Percentiles rank a stretch among this genome's conserved stretches.
Conservation (phyloP, 2,113 vertebrate species). For the Plecotus auritus region DNA sequence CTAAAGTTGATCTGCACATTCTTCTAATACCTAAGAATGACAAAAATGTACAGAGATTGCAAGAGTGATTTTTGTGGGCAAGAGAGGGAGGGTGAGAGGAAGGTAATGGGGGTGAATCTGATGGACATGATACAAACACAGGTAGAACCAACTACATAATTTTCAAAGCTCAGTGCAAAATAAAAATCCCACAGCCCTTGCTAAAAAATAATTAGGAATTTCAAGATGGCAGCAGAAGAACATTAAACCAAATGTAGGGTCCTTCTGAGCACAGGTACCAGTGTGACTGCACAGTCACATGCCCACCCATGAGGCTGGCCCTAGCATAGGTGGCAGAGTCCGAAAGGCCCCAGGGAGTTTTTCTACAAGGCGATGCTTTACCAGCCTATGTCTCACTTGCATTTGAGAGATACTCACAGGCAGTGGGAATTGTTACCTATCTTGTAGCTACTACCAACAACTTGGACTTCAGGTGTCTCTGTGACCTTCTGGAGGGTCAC, state of each 20-base stretch:
- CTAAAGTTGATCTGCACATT: not conserved
- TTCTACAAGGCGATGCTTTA: not conserved
- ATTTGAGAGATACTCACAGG: not conserved
- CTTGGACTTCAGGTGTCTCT: not conserved
- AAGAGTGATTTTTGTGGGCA: not conserved
- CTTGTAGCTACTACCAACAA: not conserved
- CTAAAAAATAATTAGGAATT: not conserved
- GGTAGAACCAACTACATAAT: not conserved
- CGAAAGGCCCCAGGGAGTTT: not conserved
- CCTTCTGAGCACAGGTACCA: not conserved
- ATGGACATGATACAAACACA: not conserved
- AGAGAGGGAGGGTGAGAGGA: not conserved
- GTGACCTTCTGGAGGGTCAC: not conserved
- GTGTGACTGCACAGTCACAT: not conserved
- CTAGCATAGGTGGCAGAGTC: not conserved
- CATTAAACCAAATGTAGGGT: not conserved
- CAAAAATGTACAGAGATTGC: conserved; percentile 21
- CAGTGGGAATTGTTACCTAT: not conserved
- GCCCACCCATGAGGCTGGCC: not conserved
- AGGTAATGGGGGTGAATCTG: not conserved
- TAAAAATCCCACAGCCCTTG: not conserved
- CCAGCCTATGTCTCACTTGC: not conserved
- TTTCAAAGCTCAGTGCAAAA: not conserved
- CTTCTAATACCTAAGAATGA: conserved; percentile 31
- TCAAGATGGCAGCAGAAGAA: not conserved